Evolutionary conservation across 2,113 vertebrate genomes (phyloP).

Genomic region (Hylia prasina): DNA sequence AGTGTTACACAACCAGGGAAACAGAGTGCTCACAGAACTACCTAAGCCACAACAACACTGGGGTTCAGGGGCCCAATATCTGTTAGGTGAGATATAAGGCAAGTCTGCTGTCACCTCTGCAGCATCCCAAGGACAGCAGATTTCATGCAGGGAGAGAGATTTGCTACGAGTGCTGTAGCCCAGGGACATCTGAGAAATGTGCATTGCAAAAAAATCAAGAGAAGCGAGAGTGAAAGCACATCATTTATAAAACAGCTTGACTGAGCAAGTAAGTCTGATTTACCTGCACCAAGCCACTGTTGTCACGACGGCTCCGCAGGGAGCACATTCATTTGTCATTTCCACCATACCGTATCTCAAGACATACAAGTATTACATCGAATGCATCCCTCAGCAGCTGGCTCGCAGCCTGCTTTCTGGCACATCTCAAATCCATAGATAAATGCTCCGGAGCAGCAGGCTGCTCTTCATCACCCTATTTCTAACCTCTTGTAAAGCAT

Average conservation of each 20-base stretch:
- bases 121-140: not conserved
- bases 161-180: not conserved
- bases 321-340: not conserved
- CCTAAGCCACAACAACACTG: not conserved
- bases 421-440: not conserved
- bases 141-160: not conserved
- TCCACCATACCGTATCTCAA: not conserved
- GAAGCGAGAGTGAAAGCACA: not conserved
- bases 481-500: not conserved
- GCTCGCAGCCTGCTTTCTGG: not conserved
- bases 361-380: not conserved
- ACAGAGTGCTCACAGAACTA: not conserved
- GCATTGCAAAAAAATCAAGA: not conserved
- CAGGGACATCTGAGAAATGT: not conserved
- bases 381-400: not conserved
- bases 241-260: slow-evolving; percentile 6
- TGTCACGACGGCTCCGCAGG: not conserved
- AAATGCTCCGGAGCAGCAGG: not conserved
- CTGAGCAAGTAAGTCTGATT: slow-evolving; percentile 6
- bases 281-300: not conserved
- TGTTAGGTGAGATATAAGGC: not conserved
- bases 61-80: not conserved
- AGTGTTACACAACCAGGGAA: not conserved
- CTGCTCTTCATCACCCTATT: not conserved
- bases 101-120: not conserved